A percentile compares a stretch with the other conserved stretches of the same genome.
These are phyloP conservation scores for Ceratina japonica DNA, from an alignment of 1,140 invertebrate genomes.

Conservation along the genomic window DNA sequence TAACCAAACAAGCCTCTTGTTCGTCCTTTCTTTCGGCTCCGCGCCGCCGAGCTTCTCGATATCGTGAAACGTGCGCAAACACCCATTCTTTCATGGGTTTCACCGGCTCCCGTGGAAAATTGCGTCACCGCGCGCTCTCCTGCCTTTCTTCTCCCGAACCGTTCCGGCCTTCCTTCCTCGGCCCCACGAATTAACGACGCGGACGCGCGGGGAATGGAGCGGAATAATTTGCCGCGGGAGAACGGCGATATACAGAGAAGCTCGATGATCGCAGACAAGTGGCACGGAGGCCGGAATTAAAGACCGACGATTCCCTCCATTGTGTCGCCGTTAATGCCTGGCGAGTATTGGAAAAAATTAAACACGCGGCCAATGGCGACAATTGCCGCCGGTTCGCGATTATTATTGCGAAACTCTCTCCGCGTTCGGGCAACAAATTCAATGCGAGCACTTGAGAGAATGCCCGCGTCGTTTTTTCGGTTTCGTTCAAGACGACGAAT, in stretches of 20 bases:
- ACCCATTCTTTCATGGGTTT: slow-evolving; percentile 41
- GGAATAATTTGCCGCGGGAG: slow-evolving; percentile 23
- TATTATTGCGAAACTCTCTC: background rate
- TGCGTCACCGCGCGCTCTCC: background rate
- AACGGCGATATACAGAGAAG: background rate
- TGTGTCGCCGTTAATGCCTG: slow-evolving; percentile 3
- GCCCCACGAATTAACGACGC: slow-evolving; percentile 9
- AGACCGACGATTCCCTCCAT: background rate
- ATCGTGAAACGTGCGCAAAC: slow-evolving; percentile 51
- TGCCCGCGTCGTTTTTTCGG: too few species aligned
- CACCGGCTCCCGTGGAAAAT: slow-evolving; percentile 18
- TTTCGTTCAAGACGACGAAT: too few species aligned
- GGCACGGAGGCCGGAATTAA: slow-evolving; percentile 26
- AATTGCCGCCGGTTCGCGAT: background rate
- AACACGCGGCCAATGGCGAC: background rate
- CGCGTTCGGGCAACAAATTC: too few species aligned
- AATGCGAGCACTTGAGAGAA: too few species aligned
- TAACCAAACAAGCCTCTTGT: slow-evolving; percentile 42
- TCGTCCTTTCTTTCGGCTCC: slow-evolving; percentile 46
- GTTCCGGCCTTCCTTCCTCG: background rate
- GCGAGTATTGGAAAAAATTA: slow-evolving; percentile 16
- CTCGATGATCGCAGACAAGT: slow-evolving; percentile 15
- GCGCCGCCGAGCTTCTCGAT: slow-evolving; percentile 30
- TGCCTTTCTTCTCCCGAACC: slow-evolving; percentile 12
- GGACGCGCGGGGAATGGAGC: background rate